Percentiles rank a stretch among this genome's conserved stretches.
These are phyloP conservation scores for Fukomys damarensis DNA, from an alignment of 2,113 vertebrate genomes.

Conservation along the genomic window DNA sequence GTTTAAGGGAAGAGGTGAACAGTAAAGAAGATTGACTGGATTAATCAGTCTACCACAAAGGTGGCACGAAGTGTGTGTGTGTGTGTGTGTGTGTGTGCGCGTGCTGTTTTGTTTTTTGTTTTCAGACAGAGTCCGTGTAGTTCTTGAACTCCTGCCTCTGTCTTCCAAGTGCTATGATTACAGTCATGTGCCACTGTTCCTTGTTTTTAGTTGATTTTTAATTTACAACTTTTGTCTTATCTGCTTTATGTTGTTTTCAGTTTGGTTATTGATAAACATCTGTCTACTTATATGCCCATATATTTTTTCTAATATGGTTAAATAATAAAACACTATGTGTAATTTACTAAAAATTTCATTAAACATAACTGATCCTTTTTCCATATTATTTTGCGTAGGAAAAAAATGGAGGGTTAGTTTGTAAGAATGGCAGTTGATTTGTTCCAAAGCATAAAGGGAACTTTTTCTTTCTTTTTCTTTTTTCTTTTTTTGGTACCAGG, in stretches of 20 bases:
- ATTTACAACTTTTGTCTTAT: background rate
- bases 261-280: background rate
- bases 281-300: background rate
- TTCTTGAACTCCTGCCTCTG: background rate
- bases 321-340: background rate
- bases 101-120: background rate
- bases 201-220: background rate
- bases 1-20: background rate
- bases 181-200: background rate
- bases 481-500: too few relatives aligned
- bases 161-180: background rate
- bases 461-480: too few relatives aligned
- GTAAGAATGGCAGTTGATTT: background rate
- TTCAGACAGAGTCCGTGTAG: background rate
- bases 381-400: background rate
- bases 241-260: background rate
- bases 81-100: background rate
- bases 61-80: background rate
- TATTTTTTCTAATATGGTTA: background rate
- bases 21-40: background rate
- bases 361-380: background rate
- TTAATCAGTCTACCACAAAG: background rate
- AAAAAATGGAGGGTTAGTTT: background rate
- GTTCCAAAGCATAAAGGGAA: background rate
- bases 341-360: conserved; percentile 31